A percentile compares a stretch with the other conserved stretches of the same genome.
These are phyloP conservation scores for Menidia beryllina DNA, from an alignment of 2,113 vertebrate species.

Conservation along the genomic window DNA sequence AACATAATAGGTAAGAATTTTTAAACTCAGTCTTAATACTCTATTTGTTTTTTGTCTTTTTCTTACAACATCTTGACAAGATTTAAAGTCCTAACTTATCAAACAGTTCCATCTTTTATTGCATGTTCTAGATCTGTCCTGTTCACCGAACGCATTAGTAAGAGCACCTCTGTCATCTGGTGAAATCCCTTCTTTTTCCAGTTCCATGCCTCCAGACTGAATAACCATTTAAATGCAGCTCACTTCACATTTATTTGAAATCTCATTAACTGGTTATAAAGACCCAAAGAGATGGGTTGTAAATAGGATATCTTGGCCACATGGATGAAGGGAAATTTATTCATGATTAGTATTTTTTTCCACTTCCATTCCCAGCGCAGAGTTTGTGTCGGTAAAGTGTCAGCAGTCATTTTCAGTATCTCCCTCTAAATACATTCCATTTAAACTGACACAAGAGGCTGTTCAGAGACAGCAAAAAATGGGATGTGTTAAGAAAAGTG, in stretches of 20 bases:
- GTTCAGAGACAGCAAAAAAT: constrained; percentile 46
- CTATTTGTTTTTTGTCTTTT: constrained; percentile 15
- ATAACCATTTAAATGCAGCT: constrained; percentile 79
- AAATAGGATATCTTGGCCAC: constrained; percentile 78
- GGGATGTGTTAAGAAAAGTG: constrained; percentile 36
- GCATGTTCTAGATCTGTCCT: constrained; percentile 54
- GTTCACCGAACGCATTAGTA: constrained; percentile 58
- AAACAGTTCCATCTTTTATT: constrained; percentile 54
- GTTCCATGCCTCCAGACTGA: constrained; percentile 62
- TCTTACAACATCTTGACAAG: constrained; percentile 24
- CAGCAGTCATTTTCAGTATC: constrained; percentile 66
- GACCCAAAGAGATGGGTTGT: constrained; percentile 72
- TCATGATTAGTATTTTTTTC: constrained; percentile 68
- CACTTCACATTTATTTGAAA: constrained; percentile 80
- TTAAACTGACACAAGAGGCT: constrained; percentile 62
- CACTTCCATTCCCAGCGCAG: constrained; percentile 43
- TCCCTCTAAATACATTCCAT: constrained; percentile 56
- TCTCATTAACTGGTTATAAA: constrained; percentile 80
- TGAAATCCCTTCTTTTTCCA: constrained; percentile 65
- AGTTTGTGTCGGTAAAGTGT: constrained; percentile 64
- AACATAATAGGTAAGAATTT: too few species aligned
- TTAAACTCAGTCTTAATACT: constrained; percentile 10
- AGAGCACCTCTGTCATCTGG: constrained; percentile 72
- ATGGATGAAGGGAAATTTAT: constrained; percentile 71
- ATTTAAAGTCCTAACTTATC: constrained; percentile 61